phyloP scores from a whole-genome alignment of 2,113 vertebrate species.

The Tetrax tetrax region DNA sequence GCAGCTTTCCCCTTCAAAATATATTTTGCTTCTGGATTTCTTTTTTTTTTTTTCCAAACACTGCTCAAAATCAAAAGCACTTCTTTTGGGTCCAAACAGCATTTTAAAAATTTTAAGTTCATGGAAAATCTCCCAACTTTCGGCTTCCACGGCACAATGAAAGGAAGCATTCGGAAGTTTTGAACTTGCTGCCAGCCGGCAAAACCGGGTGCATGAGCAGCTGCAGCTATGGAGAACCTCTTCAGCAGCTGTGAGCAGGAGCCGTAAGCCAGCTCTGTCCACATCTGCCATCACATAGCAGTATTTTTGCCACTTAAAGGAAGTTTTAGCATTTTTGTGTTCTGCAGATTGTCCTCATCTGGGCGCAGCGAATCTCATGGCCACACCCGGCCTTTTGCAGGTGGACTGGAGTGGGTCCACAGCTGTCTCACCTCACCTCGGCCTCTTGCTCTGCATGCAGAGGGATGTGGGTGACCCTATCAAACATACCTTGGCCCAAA shows the following conservation, averaged over 20 bases:
- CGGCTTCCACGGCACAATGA: neutral
- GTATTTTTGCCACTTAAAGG: neutral
- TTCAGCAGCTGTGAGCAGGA: conserved; percentile 23
- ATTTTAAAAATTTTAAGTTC: neutral
- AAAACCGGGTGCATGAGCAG: neutral
- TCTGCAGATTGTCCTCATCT: neutral
- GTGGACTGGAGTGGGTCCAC: neutral
- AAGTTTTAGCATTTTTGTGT: neutral
- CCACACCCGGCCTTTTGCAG: neutral
- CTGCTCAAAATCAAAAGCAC: neutral
- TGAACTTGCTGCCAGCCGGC: neutral
- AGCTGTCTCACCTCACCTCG: neutral
- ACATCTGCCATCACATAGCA: neutral
- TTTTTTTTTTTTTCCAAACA: neutral
- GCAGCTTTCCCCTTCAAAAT: neutral
- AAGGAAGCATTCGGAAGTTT: neutral
- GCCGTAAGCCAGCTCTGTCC: neutral
- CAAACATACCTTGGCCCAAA: accelerated
- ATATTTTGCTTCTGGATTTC: neutral
- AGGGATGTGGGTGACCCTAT: neutral
- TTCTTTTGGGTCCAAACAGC: neutral
- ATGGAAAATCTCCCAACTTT: neutral
- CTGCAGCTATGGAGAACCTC: neutral
- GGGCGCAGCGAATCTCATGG: neutral
- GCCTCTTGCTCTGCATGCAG: neutral